These are phyloP conservation scores for Caenorhabditis briggsae DNA, from an alignment of 1,140 invertebrate species.

Conservation along the genomic window DNA sequence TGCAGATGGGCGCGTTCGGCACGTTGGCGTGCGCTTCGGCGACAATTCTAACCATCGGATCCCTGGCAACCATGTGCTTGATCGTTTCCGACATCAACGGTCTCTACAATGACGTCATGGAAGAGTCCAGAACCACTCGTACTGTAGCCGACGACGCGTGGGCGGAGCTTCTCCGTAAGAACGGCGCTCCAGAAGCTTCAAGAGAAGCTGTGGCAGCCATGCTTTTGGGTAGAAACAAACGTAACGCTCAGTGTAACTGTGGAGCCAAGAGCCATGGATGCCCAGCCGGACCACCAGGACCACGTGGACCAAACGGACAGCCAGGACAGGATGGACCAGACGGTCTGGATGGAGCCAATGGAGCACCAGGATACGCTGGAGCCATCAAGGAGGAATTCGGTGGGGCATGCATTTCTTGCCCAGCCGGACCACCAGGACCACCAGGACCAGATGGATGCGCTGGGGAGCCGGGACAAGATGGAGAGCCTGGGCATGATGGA, in stretches of 20 bases:
- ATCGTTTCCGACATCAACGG: slow-evolving; percentile 58
- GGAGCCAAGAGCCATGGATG: slow-evolving; percentile 43
- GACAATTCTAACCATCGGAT: slow-evolving; percentile 37
- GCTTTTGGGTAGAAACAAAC: slow-evolving; percentile 58
- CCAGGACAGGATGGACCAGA: slow-evolving; percentile 53
- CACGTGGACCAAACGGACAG: slow-evolving; percentile 32
- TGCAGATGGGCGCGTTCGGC: slow-evolving; percentile 50
- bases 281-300: slow-evolving; percentile 59
- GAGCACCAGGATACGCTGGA: not conserved
- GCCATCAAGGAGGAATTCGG: slow-evolving; percentile 14
- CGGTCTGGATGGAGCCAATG: slow-evolving; percentile 27
- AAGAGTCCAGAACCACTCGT: slow-evolving; percentile 15
- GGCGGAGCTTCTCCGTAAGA: slow-evolving; percentile 53
- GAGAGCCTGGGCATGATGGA: not conserved
- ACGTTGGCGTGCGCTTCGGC: slow-evolving; percentile 47
- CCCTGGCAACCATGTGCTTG: slow-evolving; percentile 24
- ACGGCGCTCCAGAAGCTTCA: slow-evolving; percentile 1
- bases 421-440: slow-evolving; percentile 57
- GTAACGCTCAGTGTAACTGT: slow-evolving; percentile 56
- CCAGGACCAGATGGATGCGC: slow-evolving; percentile 43
- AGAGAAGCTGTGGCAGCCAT: not conserved
- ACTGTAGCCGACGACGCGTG: slow-evolving; percentile 54
- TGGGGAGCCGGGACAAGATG: not conserved
- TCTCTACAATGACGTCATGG: slow-evolving; percentile 55
- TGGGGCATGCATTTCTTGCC: slow-evolving; percentile 45